Evolutionary conservation across 1,140 invertebrate genomes (phyloP).

Genomic region (Hycleus phaleratus): DNA sequence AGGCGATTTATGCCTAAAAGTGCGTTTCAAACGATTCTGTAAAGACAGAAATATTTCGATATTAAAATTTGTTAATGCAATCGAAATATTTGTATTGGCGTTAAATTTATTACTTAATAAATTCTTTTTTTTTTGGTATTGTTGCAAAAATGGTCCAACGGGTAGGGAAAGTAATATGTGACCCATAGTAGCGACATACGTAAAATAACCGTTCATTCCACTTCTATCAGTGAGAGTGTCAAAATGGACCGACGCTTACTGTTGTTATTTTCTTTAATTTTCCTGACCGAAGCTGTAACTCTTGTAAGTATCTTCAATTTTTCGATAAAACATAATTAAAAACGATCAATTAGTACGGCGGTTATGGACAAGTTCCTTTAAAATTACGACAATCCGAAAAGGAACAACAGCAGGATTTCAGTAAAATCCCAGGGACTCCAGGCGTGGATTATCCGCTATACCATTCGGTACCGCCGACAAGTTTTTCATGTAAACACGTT

Average conservation of each 20-base stretch:
- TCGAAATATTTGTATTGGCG: no score
- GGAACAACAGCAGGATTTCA: conserved; percentile 65
- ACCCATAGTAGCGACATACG: conserved; percentile 1
- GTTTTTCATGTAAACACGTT: conserved; percentile 67
- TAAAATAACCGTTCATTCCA: conserved; percentile 1
- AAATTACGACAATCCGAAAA: conserved; percentile 25
- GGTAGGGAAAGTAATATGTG: conserved; percentile 15
- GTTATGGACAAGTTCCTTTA: conserved; percentile 12
- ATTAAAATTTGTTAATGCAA: no score
- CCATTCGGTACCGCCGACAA: conserved; percentile 66
- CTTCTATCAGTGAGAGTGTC: neutral
- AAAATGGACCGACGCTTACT: conserved; percentile 14
- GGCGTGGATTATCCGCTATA: conserved; percentile 74
- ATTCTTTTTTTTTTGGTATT: no score
- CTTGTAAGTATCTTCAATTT: conserved; percentile 6
- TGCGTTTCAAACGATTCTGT: no score
- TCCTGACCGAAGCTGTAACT: neutral
- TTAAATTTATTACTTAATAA: no score
- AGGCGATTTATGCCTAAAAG: no score
- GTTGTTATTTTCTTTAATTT: neutral
- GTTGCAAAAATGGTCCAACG: conserved; percentile 4
- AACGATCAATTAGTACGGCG: neutral
- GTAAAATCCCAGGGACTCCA: conserved; percentile 66
- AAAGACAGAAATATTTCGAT: no score
- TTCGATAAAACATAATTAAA: neutral